These are phyloP conservation scores for Porites evermanni DNA, from an alignment of 92 coral and sea anemone species.

Conservation along the genomic window DNA sequence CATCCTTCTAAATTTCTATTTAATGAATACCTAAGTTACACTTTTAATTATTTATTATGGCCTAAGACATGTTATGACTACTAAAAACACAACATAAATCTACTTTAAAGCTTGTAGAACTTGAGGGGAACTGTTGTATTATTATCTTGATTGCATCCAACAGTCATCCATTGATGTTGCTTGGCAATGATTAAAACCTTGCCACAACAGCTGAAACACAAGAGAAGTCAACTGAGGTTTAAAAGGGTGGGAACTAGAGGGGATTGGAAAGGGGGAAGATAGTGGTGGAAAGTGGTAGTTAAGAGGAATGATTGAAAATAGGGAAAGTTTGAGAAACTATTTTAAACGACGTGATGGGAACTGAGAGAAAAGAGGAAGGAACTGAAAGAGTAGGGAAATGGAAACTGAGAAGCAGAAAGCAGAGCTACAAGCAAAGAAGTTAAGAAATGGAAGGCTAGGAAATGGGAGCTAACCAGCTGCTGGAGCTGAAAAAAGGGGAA, in stretches of 20 bases:
- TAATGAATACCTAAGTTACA: background rate
- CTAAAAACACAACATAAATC: conserved; percentile 17
- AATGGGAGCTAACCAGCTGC: too few relatives aligned
- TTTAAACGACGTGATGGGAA: too few relatives aligned
- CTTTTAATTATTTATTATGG: too few relatives aligned
- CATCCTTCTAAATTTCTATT: background rate
- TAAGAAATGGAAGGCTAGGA: background rate
- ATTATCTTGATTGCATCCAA: background rate
- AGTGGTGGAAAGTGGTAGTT: too few relatives aligned
- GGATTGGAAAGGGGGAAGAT: background rate
- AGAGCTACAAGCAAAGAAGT: background rate
- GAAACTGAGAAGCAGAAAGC: background rate
- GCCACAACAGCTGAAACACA: conserved; percentile 7
- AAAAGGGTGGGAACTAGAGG: background rate
- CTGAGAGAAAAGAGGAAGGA: background rate
- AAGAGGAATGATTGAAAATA: too few relatives aligned
- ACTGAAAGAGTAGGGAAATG: background rate
- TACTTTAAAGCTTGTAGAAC: conserved; percentile 5
- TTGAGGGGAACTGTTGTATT: background rate
- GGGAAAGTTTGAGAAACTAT: too few relatives aligned
- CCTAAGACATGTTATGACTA: background rate
- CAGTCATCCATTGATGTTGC: background rate
- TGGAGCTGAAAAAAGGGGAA: too few relatives aligned
- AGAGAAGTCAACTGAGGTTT: background rate
- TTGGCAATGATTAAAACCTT: background rate